A percentile compares a stretch with the other conserved stretches of the same genome.
phyloP scores from a whole-genome alignment of 2,113 vertebrate species.

The Larimichthys polyactis region DNA sequence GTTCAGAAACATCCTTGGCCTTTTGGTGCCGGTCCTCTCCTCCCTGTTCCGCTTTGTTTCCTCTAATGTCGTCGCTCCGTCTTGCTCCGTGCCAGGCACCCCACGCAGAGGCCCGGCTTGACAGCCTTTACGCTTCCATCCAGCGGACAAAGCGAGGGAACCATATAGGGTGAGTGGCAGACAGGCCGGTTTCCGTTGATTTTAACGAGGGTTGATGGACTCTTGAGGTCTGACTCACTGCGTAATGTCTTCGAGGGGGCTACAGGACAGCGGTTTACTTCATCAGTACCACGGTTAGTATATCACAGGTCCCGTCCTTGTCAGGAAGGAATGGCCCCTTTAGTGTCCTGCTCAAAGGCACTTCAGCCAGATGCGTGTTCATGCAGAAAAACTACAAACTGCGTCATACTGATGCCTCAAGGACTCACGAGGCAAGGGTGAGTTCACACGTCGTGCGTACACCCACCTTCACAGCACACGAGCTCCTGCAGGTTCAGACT shows the following conservation, averaged over 20 bases:
- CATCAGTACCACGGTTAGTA: background rate
- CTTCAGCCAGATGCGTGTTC: background rate
- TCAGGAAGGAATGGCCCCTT: background rate
- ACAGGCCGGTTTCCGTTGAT: constrained; percentile 17
- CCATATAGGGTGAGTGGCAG: constrained; percentile 6
- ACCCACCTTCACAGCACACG: background rate
- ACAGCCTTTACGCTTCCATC: constrained; percentile 6
- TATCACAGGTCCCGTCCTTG: constrained; percentile 10
- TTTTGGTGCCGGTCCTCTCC: background rate
- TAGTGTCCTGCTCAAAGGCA: constrained; percentile 8
- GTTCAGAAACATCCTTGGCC: background rate
- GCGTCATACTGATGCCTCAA: background rate
- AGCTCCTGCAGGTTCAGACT: background rate
- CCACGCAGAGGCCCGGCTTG: too few relatives aligned
- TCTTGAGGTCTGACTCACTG: constrained; percentile 41
- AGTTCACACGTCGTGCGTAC: background rate
- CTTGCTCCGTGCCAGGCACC: constrained; percentile 3
- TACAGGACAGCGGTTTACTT: background rate
- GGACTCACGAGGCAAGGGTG: background rate
- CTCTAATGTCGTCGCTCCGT: constrained; percentile 5
- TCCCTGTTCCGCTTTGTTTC: constrained; percentile 15
- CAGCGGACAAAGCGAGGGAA: background rate
- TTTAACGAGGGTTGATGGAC: constrained; percentile 42
- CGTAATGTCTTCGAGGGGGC: background rate
- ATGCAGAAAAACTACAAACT: background rate